These are phyloP conservation scores for Enhydra lutris DNA, from an alignment of 2,113 vertebrate species.

Conservation along the genomic window DNA sequence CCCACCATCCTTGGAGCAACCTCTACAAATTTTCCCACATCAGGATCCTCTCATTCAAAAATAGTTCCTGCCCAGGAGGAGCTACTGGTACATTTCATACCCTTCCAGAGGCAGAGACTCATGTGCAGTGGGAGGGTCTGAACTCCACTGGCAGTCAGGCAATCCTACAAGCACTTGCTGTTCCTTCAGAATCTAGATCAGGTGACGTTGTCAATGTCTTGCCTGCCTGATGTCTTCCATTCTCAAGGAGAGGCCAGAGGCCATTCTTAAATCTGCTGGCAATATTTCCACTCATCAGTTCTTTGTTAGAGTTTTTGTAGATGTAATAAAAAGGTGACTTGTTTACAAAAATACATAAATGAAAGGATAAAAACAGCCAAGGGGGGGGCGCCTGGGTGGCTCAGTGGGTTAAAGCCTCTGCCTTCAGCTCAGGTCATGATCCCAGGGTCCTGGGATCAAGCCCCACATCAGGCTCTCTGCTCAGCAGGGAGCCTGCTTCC, in stretches of 20 bases:
- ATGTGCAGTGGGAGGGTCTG: fast-evolving
- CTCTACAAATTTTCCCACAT: not conserved
- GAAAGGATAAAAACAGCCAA: not conserved
- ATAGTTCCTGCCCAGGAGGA: not conserved
- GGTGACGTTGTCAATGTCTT: too few species aligned
- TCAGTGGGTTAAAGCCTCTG: too few species aligned
- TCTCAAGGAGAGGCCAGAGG: not conserved
- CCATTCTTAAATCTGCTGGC: not conserved
- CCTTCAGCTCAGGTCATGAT: too few species aligned
- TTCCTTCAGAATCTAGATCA: not conserved
- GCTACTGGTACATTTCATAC: fast-evolving
- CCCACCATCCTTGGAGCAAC: not conserved
- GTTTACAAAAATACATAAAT: not conserved
- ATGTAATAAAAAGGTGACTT: not conserved
- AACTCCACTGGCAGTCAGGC: not conserved
- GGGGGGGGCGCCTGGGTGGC: too few species aligned
- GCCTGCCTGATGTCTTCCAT: not conserved
- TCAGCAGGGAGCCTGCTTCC: too few species aligned
- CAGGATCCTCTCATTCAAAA: not conserved
- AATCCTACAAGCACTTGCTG: fast-evolving
- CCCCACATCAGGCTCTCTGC: too few species aligned
- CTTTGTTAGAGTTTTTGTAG: not conserved
- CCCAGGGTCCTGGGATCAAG: too few species aligned
- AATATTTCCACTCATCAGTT: not conserved
- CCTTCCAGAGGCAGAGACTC: not conserved